Base-by-base conservation (phyloP, 2,797 vertebrate genomes). In the Gallinago solitaria region DNA sequence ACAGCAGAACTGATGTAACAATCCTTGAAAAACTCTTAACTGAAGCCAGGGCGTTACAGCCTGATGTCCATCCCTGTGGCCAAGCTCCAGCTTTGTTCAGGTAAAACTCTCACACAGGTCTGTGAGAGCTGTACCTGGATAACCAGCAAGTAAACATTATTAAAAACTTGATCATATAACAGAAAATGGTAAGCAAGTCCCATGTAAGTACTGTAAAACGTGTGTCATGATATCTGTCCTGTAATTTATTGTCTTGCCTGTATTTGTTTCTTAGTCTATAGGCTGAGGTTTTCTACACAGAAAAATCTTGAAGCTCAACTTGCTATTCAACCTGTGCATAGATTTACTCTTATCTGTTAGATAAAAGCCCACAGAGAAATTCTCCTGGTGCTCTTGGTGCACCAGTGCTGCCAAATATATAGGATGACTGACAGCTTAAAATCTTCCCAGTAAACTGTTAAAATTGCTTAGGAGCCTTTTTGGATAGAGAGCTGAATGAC, bases 1-100 rank as follows among this genome's bases (percentile, higher is more conserved):
- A 27, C 70, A 90, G 83, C 88, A 88, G 79, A 86, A 77, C 48
- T 28, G 71, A 33, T 57, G 45, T 57, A 89, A 68, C 48, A 85
- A 6, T 37, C 60, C 60, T 83, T 93, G 75, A 80, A 83, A 93
- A 87, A 32, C 48, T 35, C 69, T 92, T 69, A 91, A 80, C 27
- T 56, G 91, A 92, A 95, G 57, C 54, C 85, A 93, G 94, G 87
- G 20, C 0, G 0, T 92, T 87, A 41, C 39, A 47, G 64, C 90
- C 84, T 39, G 87, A 83, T 61, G 68, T 85, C 79, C 90, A 64
- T 43, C 69, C 43, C 86, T 7, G 5, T 87, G 43, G 90, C 81
- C 91, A 82, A 54, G 35, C 81, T 96, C 60, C 93, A 87, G 54
- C 71, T 95, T 93, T 96, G 87, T 32, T 83, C 93, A 94, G 95